Evolutionary conservation across 2,113 vertebrate genomes (phyloP).

Genomic region (Strigops habroptila): DNA sequence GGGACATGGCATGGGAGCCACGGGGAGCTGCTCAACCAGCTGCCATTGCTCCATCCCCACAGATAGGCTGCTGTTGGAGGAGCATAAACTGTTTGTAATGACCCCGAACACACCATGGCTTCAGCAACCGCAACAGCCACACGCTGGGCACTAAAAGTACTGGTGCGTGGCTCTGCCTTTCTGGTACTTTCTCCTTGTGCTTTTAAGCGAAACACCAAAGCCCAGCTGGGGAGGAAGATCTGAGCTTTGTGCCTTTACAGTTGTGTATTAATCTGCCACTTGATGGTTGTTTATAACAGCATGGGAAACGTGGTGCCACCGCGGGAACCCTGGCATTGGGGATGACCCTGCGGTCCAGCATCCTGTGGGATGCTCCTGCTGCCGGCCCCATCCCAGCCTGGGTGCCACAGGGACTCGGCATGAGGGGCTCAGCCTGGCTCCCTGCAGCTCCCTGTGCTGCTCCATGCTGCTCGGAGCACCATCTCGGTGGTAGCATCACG

Average conservation of each 20-base stretch:
- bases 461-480: rapidly evolving
- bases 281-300: neutral
- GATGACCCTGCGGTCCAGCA: rapidly evolving
- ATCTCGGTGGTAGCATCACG: neutral
- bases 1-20: rapidly evolving
- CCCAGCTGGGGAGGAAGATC: neutral
- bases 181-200: neutral
- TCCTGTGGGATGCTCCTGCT: neutral
- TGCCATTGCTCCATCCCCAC: rapidly evolving
- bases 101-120: neutral
- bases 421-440: neutral
- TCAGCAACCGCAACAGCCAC: neutral
- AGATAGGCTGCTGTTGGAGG: neutral
- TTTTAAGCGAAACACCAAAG: neutral
- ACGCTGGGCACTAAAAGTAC: neutral
- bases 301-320: neutral
- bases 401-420: rapidly evolving
- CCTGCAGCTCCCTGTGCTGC: neutral
- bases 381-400: neutral
- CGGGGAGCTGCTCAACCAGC: neutral
- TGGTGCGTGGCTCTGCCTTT: neutral
- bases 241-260: neutral
- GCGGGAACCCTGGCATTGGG: rapidly evolving
- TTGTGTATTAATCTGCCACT: neutral
- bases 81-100: neutral